phyloP scores from a whole-genome alignment of 2,113 vertebrate species.

The Myiagra hebetior region DNA sequence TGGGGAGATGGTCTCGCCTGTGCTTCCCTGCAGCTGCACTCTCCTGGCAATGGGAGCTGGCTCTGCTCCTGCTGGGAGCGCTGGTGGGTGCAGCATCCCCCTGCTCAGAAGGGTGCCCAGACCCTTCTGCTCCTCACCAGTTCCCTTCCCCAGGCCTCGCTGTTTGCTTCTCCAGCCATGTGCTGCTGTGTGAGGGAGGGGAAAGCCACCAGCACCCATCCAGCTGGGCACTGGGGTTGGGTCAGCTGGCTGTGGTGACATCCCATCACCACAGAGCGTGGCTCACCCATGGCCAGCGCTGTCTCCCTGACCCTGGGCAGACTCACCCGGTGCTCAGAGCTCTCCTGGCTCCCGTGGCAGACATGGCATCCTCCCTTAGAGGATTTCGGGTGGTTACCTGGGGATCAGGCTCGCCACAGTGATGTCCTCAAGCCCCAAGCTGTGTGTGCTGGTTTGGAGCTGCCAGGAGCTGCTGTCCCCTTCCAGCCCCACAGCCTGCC shows the following conservation, averaged over 20 bases:
- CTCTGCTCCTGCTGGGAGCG: neutral
- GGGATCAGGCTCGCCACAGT: neutral
- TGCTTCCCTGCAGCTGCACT: neutral
- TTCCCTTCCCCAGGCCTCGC: neutral
- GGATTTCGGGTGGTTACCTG: neutral
- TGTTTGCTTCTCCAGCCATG: neutral
- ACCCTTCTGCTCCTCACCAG: neutral
- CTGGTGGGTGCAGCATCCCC: rapidly evolving
- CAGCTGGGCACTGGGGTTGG: neutral
- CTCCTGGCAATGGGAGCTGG: neutral
- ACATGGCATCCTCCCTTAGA: neutral
- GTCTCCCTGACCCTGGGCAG: neutral
- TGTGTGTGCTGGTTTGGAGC: neutral
- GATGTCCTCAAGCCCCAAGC: neutral
- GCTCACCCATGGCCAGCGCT: neutral
- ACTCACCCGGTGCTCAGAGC: neutral
- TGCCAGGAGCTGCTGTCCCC: neutral
- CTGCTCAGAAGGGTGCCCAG: rapidly evolving
- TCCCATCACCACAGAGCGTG: neutral
- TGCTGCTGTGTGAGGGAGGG: rapidly evolving
- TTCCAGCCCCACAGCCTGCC: rapidly evolving
- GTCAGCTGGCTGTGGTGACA: neutral
- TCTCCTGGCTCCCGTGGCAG: neutral
- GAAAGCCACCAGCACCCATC: rapidly evolving
- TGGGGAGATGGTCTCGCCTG: neutral